A percentile compares a stretch with the other conserved stretches of the same genome.
These are phyloP conservation scores for Macrophya alboannulata DNA, from an alignment of 2,888 invertebrate species.

Conservation along the genomic window DNA sequence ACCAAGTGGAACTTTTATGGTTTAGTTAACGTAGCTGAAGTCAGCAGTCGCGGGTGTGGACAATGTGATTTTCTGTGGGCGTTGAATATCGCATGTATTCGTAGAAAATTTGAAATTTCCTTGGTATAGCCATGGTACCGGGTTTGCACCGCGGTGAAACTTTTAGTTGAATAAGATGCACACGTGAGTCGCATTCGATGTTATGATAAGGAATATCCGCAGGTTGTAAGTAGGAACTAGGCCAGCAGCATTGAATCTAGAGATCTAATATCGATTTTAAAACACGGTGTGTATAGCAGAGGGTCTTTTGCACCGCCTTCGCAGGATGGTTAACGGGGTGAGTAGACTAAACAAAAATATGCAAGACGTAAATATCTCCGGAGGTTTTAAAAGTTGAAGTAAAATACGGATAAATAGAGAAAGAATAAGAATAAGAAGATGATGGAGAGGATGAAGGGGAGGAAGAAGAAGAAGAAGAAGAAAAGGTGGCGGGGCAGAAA, in stretches of 20 bases:
- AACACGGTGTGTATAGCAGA: not conserved
- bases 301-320: conserved; percentile 2
- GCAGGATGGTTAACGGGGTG: not conserved
- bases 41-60: not conserved
- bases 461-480: not conserved
- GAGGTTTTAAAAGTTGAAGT: conserved; percentile 31
- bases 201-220: conserved; percentile 33
- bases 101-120: conserved; percentile 40
- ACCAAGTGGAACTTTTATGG: not conserved
- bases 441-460: not conserved
- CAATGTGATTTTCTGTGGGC: not conserved
- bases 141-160: conserved; percentile 10
- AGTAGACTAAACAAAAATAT: conserved; percentile 52
- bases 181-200: conserved; percentile 45
- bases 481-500: not conserved
- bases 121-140: not conserved
- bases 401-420: conserved; percentile 4
- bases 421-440: not conserved
- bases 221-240: conserved; percentile 10
- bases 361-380: conserved; percentile 6
- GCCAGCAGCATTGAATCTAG: conserved; percentile 14
- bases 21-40: conserved; percentile 8
- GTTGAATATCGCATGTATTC: conserved; percentile 41
- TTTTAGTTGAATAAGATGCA: conserved; percentile 50
- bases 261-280: conserved; percentile 41